Conservation (phyloP, 2,888 invertebrate genomes). For the Acholoe squamosa region DNA sequence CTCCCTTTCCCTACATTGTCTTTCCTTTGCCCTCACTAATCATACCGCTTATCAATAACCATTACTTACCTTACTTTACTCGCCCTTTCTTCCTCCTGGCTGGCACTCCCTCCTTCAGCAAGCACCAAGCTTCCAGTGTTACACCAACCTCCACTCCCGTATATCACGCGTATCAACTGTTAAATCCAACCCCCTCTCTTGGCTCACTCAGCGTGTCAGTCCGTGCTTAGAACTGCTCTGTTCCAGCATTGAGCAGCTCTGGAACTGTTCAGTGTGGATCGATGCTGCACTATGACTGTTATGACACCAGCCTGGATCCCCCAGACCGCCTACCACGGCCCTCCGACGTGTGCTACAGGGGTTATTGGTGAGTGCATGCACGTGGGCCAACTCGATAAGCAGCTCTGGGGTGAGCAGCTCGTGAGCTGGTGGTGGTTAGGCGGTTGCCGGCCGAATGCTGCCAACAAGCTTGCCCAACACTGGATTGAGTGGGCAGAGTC, state of each 20-base stretch:
- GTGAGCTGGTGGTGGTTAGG: background rate
- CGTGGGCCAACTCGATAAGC: background rate
- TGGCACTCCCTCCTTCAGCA: background rate
- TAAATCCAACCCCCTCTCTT: background rate
- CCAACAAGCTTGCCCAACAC: background rate
- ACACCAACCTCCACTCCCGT: background rate
- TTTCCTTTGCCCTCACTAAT: background rate
- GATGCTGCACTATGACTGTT: background rate
- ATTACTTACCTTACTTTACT: background rate
- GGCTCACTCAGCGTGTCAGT: background rate
- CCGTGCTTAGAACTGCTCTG: background rate
- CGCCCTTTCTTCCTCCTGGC: background rate
- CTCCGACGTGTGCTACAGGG: no score
- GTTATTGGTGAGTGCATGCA: background rate
- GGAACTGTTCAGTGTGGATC: background rate
- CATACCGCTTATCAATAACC: background rate
- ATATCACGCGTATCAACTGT: background rate
- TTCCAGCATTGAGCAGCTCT: slow-evolving; percentile 4
- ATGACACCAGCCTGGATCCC: background rate
- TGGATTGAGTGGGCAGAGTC: background rate
- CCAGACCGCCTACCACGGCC: background rate
- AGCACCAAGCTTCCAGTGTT: background rate
- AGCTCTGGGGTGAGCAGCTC: background rate
- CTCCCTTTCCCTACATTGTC: no score
- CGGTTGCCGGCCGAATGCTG: background rate